Percentiles rank a stretch among this genome's conserved stretches.
Conservation (phyloP, 2,888 invertebrate genomes). For the Aphodius sticticus region DNA sequence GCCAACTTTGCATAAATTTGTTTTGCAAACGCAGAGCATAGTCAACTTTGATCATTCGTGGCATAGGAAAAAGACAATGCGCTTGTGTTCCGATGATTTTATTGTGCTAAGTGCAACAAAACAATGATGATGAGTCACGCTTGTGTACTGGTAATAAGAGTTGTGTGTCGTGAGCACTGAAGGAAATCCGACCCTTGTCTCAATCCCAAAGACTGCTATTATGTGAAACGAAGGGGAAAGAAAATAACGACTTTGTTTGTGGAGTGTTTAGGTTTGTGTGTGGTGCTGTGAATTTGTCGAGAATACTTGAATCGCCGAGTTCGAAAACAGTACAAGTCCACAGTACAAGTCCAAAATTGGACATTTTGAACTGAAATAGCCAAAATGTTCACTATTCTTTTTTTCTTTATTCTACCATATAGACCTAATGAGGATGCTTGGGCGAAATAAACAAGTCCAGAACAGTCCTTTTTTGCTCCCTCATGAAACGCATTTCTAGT, state of each 20-base stretch:
- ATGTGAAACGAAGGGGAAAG: neutral
- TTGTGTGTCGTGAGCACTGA: neutral
- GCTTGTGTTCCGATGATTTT: neutral
- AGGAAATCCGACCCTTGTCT: neutral
- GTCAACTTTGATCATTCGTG: constrained; percentile 7
- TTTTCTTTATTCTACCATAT: no score
- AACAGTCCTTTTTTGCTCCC: no score
- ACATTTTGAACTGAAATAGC: no score
- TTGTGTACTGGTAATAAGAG: neutral
- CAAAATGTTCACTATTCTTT: no score
- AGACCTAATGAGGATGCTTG: no score
- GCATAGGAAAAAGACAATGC: neutral
- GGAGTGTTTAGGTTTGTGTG: no score
- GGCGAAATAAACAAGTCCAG: no score
- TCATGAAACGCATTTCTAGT: no score
- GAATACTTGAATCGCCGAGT: no score
- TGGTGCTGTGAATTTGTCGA: no score
- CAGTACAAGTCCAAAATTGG: no score
- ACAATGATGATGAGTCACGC: neutral
- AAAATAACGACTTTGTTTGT: neutral
- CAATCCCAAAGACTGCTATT: neutral
- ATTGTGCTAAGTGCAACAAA: neutral
- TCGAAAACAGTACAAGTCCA: no score
- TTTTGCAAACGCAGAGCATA: neutral
- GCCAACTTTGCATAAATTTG: neutral